Evolutionary conservation across 2,888 invertebrate species (phyloP).

Genomic region (Atrina japonica): DNA sequence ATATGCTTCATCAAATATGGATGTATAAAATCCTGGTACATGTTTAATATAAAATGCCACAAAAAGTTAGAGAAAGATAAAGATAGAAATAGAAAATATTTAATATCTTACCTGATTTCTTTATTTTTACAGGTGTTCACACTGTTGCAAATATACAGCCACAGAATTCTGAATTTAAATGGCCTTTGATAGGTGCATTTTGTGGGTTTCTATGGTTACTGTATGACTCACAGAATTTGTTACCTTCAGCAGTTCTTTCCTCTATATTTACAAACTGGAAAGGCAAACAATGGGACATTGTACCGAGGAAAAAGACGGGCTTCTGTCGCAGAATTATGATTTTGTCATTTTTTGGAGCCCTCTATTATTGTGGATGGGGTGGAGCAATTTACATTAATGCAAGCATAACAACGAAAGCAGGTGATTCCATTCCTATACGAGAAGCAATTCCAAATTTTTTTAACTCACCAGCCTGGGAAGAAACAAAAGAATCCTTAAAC

Average conservation of each 20-base stretch:
- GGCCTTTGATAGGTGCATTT: conserved; percentile 87
- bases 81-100: too few species aligned
- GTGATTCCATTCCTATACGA: conserved; percentile 86
- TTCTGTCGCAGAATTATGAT: conserved; percentile 82
- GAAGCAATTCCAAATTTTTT: conserved; percentile 95
- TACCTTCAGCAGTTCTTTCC: conserved; percentile 58
- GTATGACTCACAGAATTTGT: conserved; percentile 52
- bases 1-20: too few species aligned
- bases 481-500: conserved; percentile 84
- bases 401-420: conserved; percentile 84
- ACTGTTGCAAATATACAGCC: conserved; percentile 94
- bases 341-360: conserved; percentile 84
- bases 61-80: too few species aligned
- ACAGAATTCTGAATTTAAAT: conserved; percentile 88
- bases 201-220: conserved; percentile 86
- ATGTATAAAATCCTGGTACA: too few species aligned
- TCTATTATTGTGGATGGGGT: conserved; percentile 88
- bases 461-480: conserved; percentile 88
- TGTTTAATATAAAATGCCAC: too few species aligned
- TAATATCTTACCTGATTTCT: background rate
- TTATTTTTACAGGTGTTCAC: conserved; percentile 88
- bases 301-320: conserved; percentile 30
- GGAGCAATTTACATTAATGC: conserved; percentile 91
- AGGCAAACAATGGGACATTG: conserved; percentile 87
- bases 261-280: conserved; percentile 83